Evolutionary conservation across 2,888 invertebrate species (phyloP).

Genomic region (Ephialtes manifestator): DNA sequence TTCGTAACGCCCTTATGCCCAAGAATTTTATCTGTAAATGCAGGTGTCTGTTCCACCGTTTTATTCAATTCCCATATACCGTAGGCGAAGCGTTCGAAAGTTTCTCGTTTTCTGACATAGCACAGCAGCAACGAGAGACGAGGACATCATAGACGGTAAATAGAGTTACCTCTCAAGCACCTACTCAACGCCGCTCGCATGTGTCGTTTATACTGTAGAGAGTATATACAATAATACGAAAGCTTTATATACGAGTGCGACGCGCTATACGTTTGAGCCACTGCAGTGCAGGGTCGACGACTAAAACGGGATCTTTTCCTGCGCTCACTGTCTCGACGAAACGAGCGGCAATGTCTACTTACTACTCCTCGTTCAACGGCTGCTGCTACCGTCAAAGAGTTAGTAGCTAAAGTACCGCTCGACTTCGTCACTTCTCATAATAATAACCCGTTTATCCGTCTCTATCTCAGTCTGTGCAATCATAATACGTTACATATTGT

Average conservation of each 20-base stretch:
- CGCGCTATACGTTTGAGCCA: conserved; percentile 31
- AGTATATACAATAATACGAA: conserved; percentile 52
- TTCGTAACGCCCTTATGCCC: neutral
- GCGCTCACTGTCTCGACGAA: conserved; percentile 24
- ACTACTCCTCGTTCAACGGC: conserved; percentile 10
- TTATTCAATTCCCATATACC: conserved; percentile 22
- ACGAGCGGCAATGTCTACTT: neutral
- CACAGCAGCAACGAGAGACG: neutral
- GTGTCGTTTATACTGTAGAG: conserved; percentile 46
- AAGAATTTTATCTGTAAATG: neutral
- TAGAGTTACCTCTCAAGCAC: conserved; percentile 32
- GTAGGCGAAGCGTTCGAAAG: conserved; percentile 55
- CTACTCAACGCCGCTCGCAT: conserved; percentile 34
- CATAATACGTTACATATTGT: conserved; percentile 13
- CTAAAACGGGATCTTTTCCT: conserved; percentile 65
- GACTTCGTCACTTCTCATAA: conserved; percentile 20
- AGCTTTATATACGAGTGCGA: conserved; percentile 53
- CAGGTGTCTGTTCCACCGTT: conserved; percentile 51
- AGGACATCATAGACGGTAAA: conserved; percentile 22
- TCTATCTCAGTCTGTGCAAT: conserved; percentile 10
- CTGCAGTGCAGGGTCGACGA: conserved; percentile 54
- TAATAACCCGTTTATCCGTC: conserved; percentile 27
- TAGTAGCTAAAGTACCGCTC: conserved; percentile 16
- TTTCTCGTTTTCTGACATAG: conserved; percentile 55
- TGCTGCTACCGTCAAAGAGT: conserved; percentile 26